Evolutionary conservation across 1,140 invertebrate species (phyloP).

Genomic region (Agrypnia vestita): DNA sequence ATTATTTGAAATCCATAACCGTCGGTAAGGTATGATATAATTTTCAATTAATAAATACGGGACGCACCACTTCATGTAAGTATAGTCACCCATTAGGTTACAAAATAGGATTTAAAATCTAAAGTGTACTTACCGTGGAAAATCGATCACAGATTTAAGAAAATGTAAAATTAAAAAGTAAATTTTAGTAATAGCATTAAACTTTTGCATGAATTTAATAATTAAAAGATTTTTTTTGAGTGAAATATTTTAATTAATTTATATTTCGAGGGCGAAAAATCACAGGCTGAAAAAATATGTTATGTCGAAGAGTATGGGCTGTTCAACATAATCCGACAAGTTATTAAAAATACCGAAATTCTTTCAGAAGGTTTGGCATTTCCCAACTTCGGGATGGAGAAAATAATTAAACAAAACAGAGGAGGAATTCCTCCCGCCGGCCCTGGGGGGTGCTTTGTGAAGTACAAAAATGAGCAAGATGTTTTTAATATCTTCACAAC

Average conservation of each 20-base stretch:
- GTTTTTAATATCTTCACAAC: conserved; percentile 62
- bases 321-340: conserved; percentile 32
- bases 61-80: too few species aligned
- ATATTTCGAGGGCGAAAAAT: conserved; percentile 14
- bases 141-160: neutral
- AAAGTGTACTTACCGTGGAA: too few species aligned
- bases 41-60: too few species aligned
- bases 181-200: neutral
- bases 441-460: conserved; percentile 55
- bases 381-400: conserved; percentile 53
- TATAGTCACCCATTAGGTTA: too few species aligned
- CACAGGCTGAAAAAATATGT: conserved; percentile 12
- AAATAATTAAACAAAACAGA: conserved; percentile 62
- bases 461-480: conserved; percentile 61
- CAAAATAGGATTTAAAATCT: too few species aligned
- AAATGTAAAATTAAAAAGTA: neutral
- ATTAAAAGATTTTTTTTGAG: conserved; percentile 24
- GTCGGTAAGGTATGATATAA: too few species aligned
- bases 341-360: conserved; percentile 58
- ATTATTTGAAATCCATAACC: too few species aligned
- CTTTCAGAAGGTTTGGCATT: conserved; percentile 55
- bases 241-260: conserved; percentile 17
- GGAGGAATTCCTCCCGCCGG: conserved; percentile 52
- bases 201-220: conserved; percentile 8
- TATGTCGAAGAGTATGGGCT: conserved; percentile 20